Conservation (phyloP, 2,888 invertebrate genomes). For the Himalopsyche japonica region DNA sequence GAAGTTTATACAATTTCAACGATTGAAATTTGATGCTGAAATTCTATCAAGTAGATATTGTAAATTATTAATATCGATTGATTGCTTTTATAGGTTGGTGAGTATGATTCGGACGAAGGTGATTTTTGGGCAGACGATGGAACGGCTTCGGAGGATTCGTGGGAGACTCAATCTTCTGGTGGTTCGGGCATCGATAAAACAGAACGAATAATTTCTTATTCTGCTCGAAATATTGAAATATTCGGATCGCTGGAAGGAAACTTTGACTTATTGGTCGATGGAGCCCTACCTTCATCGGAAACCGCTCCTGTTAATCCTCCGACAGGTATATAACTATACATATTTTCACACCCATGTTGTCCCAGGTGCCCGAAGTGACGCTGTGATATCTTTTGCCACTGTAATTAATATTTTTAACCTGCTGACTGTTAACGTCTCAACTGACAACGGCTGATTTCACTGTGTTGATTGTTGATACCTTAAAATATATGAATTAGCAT, state of each 20-base stretch:
- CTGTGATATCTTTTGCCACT: too few relatives aligned
- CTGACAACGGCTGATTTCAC: too few relatives aligned
- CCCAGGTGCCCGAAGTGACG: too few relatives aligned
- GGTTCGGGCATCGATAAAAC: constrained; percentile 43
- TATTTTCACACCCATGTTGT: too few relatives aligned
- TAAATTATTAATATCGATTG: not conserved
- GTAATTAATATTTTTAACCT: too few relatives aligned
- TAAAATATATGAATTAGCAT: too few relatives aligned
- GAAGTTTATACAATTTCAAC: too few relatives aligned
- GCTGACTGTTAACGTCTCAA: too few relatives aligned
- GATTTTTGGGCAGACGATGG: constrained; percentile 73
- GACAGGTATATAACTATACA: constrained; percentile 6
- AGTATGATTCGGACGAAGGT: constrained; percentile 77
- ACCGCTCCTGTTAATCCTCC: not conserved
- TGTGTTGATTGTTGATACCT: too few relatives aligned
- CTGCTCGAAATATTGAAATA: not conserved
- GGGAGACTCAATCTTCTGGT: constrained; percentile 80
- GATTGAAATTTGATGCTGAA: too few relatives aligned
- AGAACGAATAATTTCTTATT: not conserved
- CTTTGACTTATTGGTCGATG: not conserved
- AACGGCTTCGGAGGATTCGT: constrained; percentile 72
- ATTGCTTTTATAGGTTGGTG: constrained; percentile 57
- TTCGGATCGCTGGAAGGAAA: not conserved
- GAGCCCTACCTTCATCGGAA: not conserved
- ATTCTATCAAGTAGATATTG: too few relatives aligned